Evolutionary conservation across 2,888 invertebrate genomes (phyloP).

Genomic region (Folsomia manolachei): DNA sequence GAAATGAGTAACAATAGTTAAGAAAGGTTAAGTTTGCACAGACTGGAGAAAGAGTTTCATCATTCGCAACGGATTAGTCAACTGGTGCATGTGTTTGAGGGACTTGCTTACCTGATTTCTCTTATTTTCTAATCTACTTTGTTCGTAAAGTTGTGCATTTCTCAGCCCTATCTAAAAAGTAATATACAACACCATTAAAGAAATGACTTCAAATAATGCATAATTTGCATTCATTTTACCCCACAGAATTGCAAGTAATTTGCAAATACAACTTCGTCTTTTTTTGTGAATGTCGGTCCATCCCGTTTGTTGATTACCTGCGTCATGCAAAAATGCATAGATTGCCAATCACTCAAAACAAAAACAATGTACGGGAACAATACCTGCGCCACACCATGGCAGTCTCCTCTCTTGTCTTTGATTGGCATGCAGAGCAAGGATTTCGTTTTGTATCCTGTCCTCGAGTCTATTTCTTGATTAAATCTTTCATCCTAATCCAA

Average conservation of each 20-base stretch:
- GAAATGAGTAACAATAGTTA: too few species aligned
- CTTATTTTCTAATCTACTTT: slow-evolving; percentile 91
- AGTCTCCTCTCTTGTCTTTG: slow-evolving; percentile 88
- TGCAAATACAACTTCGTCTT: slow-evolving; percentile 87
- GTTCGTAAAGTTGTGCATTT: slow-evolving; percentile 93
- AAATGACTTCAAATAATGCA: too few species aligned
- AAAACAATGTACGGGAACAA: background rate
- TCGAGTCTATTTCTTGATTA: slow-evolving; percentile 88
- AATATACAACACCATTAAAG: too few species aligned
- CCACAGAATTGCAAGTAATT: slow-evolving; percentile 95
- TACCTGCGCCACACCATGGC: slow-evolving; percentile 95
- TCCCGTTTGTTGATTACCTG: slow-evolving; percentile 87
- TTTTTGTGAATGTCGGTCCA: slow-evolving; percentile 75
- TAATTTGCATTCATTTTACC: too few species aligned
- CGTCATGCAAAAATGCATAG: slow-evolving; percentile 41
- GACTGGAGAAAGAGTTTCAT: too few species aligned
- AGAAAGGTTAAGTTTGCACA: too few species aligned
- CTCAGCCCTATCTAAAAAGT: slow-evolving; percentile 90
- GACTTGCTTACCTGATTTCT: slow-evolving; percentile 72
- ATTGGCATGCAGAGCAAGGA: slow-evolving; percentile 94
- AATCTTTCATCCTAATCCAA: slow-evolving; percentile 80
- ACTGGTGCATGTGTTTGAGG: too few species aligned
- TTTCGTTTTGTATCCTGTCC: slow-evolving; percentile 88
- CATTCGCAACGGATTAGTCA: too few species aligned
- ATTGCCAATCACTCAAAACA: background rate